Percentiles rank a stretch among this genome's conserved stretches.
Conservation (phyloP, 2,888 invertebrate genomes). For the Phalera bucephala region DNA sequence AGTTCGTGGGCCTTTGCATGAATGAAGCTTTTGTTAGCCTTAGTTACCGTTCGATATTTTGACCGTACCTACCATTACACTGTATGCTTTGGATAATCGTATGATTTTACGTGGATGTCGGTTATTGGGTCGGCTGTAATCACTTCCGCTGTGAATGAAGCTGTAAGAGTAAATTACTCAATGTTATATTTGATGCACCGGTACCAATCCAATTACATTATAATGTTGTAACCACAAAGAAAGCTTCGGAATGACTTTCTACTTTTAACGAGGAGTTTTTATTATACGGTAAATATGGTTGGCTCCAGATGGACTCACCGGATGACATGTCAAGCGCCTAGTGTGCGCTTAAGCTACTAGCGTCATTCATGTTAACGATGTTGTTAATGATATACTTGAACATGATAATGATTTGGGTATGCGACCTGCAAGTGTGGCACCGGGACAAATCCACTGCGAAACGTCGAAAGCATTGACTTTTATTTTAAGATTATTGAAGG, state of each 20-base stretch:
- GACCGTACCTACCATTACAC: conserved; percentile 32
- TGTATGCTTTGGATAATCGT: conserved; percentile 47
- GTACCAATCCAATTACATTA: conserved; percentile 19
- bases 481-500: conserved; percentile 17
- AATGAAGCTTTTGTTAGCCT: conserved; percentile 55
- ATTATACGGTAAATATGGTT: too few species aligned
- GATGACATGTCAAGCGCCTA: too few species aligned
- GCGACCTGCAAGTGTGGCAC: conserved; percentile 34
- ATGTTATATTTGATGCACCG: conserved; percentile 10
- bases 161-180: conserved; percentile 27
- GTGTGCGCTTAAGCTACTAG: too few species aligned
- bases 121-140: conserved; percentile 49
- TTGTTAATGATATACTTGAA: conserved; percentile 16
- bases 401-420: conserved; percentile 28
- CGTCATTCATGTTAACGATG: conserved; percentile 31
- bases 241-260: conserved; percentile 21
- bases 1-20: conserved; percentile 50
- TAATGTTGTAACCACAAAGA: conserved; percentile 21
- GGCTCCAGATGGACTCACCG: too few species aligned
- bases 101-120: conserved; percentile 47
- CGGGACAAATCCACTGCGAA: conserved; percentile 19
- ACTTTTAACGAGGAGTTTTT: conserved; percentile 21
- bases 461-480: conserved; percentile 33
- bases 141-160: conserved; percentile 29
- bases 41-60: conserved; percentile 55